Evolutionary conservation across 1,140 invertebrate genomes (phyloP).

Genomic region (Pseudomyrmex gracilis): DNA sequence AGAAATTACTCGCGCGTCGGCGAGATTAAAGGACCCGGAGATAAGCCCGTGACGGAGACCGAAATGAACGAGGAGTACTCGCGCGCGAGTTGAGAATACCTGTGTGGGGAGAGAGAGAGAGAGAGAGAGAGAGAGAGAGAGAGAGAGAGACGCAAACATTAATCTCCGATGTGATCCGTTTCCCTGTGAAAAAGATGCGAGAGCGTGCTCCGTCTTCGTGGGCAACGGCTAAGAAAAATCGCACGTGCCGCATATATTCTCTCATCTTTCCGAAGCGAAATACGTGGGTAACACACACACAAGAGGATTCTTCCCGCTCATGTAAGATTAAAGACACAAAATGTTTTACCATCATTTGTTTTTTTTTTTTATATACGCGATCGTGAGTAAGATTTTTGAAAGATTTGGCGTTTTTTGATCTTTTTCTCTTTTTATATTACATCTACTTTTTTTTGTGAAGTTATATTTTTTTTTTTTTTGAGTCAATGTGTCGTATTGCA

Average conservation of each 20-base stretch:
- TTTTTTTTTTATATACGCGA: background rate
- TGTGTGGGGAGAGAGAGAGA: no score
- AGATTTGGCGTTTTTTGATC: no score
- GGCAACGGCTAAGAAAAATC: constrained; percentile 33
- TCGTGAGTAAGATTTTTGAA: background rate
- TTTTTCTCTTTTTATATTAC: no score
- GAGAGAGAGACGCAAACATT: background rate
- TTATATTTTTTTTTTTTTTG: no score
- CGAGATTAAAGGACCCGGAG: constrained; percentile 3
- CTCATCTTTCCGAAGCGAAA: constrained; percentile 41
- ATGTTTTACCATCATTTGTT: background rate
- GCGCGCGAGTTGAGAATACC: background rate
- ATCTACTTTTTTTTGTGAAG: no score
- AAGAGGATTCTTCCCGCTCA: constrained; percentile 21
- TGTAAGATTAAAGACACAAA: constrained; percentile 49
- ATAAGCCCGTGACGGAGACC: constrained; percentile 1
- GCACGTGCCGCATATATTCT: constrained; percentile 60
- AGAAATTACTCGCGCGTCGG: background rate
- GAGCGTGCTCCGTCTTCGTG: constrained; percentile 1
- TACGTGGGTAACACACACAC: constrained; percentile 61
- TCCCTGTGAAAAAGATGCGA: background rate
- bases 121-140: no score
- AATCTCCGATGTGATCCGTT: background rate
- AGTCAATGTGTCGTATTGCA: no score
- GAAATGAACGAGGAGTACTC: background rate